Base-by-base conservation (phyloP, 2,797 vertebrate species). In the Catostomus latipinnis region DNA sequence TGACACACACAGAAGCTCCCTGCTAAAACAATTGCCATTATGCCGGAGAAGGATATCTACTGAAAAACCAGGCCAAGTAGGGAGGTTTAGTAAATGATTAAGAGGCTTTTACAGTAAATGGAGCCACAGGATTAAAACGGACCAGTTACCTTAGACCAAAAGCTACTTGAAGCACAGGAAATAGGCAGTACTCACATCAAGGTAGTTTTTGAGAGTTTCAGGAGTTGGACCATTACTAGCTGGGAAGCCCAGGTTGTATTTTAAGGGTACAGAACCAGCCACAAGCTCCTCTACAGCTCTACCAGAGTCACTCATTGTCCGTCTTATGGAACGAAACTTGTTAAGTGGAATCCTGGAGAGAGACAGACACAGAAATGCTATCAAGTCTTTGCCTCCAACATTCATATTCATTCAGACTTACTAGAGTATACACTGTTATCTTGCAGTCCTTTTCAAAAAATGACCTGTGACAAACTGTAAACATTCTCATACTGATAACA, bases 201-300 rank as follows among this genome's bases (percentile, higher is more conserved):
- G 92, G 91, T 96, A 99, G 92, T 99, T 99, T 88, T 94, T 98
- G 80, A 99, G 91, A 1, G 90, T 88, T 86, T 99, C 98, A 0
- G 98, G 97, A 14, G 94, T 92, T 16, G 98, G 97, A 0, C n/a
- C 89, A 0, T 81, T 86, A 12, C 84, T 82, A 1, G 88, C 12
- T 0, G 92, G 89, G 14, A 92, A 92, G 72, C 93, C 95, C 67
- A 90, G 67, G 87, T 95, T 94, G 88, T 96, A 96, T 80, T 97
- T 98, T 0, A 93, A 86, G 71, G 92, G 74, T 76, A 89, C 85
- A 0, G 87, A 89, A 63, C 87, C 46, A 1, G 92, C 90, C 0
- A 93, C 83, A 18, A 96, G 91, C 46, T 96, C 92, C 0, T 96
- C 93, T 0, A 91, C 82, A 0, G 83, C 80, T 0, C 83, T 92